A percentile compares a stretch with the other conserved stretches of the same genome.
These are phyloP conservation scores for Ethmia dodecea DNA, from an alignment of 2,888 invertebrate species.

Conservation along the genomic window DNA sequence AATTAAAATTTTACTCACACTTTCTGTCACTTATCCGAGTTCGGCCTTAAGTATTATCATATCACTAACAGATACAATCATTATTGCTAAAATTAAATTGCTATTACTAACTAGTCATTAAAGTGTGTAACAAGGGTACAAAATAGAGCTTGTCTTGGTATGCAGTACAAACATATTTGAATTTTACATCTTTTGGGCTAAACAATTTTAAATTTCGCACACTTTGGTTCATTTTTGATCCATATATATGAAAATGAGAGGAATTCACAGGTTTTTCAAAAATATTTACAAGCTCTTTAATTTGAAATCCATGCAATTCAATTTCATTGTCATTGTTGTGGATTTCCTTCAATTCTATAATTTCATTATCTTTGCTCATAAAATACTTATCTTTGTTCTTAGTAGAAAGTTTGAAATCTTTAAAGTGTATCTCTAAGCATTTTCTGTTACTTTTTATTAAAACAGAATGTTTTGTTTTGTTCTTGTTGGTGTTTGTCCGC, in stretches of 20 bases:
- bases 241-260: neutral
- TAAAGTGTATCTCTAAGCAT: neutral
- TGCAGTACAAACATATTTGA: constrained; percentile 8
- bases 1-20: too few relatives aligned
- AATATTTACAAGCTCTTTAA: neutral
- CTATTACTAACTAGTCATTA: too few relatives aligned
- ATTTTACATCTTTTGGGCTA: constrained; percentile 5
- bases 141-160: constrained; percentile 6
- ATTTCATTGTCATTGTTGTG: neutral
- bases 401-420: neutral
- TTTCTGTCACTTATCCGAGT: too few relatives aligned
- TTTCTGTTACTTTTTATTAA: neutral
- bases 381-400: constrained; percentile 1
- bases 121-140: constrained; percentile 7
- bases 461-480: too few relatives aligned
- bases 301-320: neutral
- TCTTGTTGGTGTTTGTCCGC: too few relatives aligned
- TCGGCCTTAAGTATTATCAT: too few relatives aligned
- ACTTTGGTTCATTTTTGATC: neutral
- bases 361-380: neutral
- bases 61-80: too few relatives aligned
- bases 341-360: neutral
- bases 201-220: neutral
- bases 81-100: too few relatives aligned
- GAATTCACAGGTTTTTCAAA: neutral